Evolutionary conservation across 2,888 invertebrate species (phyloP).

Genomic region (Epistrophella euchroma): DNA sequence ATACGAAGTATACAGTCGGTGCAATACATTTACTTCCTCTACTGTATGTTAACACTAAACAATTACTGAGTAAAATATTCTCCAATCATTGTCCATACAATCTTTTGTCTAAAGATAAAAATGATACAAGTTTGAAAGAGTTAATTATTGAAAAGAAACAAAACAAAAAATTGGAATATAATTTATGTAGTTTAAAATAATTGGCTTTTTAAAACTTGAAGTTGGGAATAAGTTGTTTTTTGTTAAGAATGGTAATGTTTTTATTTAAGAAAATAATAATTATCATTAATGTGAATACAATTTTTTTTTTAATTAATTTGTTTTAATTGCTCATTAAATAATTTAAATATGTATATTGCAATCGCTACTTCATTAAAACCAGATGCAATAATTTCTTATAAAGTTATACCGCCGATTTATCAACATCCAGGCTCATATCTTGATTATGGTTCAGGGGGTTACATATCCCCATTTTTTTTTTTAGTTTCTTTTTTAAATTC

Average conservation of each 20-base stretch:
- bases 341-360: background rate
- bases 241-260: slow-evolving; percentile 20
- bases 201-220: background rate
- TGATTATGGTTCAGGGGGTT: background rate
- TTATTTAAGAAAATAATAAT: background rate
- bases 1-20: no score
- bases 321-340: slow-evolving; percentile 10
- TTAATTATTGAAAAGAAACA: no score
- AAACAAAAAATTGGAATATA: no score
- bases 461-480: background rate
- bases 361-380: background rate
- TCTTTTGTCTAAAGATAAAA: no score
- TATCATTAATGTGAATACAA: background rate
- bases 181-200: no score
- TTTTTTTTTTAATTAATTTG: background rate
- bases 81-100: no score
- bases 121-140: no score
- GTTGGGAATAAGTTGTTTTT: background rate
- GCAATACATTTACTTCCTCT: no score
- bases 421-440: background rate
- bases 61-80: no score
- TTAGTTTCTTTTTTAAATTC: no score
- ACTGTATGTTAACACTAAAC: no score
- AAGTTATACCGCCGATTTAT: background rate
- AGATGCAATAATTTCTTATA: background rate